Conservation (phyloP, 2,888 invertebrate genomes). For the Synanthedon myopaeformis region DNA sequence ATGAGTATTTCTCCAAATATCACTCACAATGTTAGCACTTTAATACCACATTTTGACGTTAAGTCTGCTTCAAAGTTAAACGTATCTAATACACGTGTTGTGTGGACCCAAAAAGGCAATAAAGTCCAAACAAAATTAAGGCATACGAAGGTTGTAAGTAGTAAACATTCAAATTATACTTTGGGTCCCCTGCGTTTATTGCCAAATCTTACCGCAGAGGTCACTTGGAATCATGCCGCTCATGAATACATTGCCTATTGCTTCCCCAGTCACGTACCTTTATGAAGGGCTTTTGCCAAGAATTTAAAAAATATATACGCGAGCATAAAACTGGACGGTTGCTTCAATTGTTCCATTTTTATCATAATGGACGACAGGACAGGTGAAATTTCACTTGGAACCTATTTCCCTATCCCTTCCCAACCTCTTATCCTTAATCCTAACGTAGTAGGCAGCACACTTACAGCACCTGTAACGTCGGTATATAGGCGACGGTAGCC, state of each 20-base stretch:
- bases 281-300: constrained; percentile 17
- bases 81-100: neutral
- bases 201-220: constrained; percentile 25
- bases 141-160: constrained; percentile 6
- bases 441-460: too few species aligned
- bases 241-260: constrained; percentile 30
- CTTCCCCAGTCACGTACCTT: constrained; percentile 23
- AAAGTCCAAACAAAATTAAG: constrained; percentile 15
- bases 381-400: too few species aligned
- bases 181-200: constrained; percentile 22
- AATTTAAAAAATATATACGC: constrained; percentile 14
- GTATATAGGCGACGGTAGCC: too few species aligned
- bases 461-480: too few species aligned
- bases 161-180: constrained; percentile 31
- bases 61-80: too few species aligned
- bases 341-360: too few species aligned
- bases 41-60: neutral
- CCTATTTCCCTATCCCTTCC: too few species aligned
- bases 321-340: too few species aligned
- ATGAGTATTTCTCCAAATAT: too few species aligned
- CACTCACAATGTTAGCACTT: too few species aligned
- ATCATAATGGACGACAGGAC: too few species aligned
- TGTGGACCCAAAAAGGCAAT: constrained; percentile 4
- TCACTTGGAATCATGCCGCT: constrained; percentile 21
- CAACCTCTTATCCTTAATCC: too few species aligned